A percentile compares a stretch with the other conserved stretches of the same genome.
Evolutionary conservation across 2,888 invertebrate genomes (phyloP).

Genomic region (Parasteatoda lunata): DNA sequence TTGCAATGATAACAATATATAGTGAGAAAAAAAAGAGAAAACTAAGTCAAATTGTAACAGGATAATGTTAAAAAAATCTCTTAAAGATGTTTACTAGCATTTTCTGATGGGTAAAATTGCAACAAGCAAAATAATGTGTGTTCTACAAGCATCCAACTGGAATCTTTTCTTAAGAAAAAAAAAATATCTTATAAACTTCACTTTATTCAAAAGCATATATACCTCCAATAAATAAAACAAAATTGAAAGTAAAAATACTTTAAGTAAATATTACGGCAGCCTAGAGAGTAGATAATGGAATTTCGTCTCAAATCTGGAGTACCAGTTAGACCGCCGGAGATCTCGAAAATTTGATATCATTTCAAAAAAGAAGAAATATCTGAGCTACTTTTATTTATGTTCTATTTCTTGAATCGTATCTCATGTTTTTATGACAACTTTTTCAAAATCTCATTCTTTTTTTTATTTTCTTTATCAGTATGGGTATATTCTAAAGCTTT

Average conservation of each 20-base stretch:
- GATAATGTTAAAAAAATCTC: no score
- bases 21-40: no score
- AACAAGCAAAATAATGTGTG: no score
- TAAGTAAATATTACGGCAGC: slow-evolving; percentile 58
- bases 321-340: slow-evolving; percentile 44
- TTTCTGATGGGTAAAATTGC: no score
- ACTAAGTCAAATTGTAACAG: no score
- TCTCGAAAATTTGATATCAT: slow-evolving; percentile 64
- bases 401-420: slow-evolving; percentile 45
- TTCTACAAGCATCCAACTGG: no score
- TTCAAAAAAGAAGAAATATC: slow-evolving; percentile 17
- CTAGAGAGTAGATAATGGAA: slow-evolving; percentile 29
- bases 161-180: background rate
- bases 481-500: slow-evolving; percentile 27
- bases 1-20: no score
- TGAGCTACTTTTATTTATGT: slow-evolving; percentile 45
- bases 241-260: slow-evolving; percentile 32
- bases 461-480: slow-evolving; percentile 13
- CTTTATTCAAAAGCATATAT: background rate
- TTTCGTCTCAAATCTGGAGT: slow-evolving; percentile 51
- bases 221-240: background rate
- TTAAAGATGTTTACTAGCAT: no score
- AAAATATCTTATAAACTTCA: background rate
- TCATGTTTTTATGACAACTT: slow-evolving; percentile 48
- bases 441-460: slow-evolving; percentile 16